Base-by-base conservation (phyloP, 2,797 vertebrate species). In the Pseudocheirus occidentalis region DNA sequence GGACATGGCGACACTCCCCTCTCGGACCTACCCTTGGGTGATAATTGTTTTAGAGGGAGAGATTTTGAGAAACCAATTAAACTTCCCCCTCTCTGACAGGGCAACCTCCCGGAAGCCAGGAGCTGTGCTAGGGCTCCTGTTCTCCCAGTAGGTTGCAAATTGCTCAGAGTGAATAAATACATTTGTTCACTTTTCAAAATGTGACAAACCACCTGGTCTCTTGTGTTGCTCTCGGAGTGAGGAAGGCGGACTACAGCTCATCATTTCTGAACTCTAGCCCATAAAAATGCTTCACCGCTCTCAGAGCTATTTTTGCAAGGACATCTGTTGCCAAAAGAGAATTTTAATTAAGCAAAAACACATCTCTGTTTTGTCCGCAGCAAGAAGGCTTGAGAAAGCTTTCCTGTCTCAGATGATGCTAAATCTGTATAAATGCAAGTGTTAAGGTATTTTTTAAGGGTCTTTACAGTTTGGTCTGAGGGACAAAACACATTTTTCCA, bases 291-390 rank as follows among this genome's bases (percentile, higher is more conserved):
- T 98, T 98, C 98, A 98, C 98, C 98, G 98, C 98, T 98, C 98
- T 98, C 97, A 96, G 97, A 98, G 98, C 98, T 98, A 98, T 98
- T 98, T 98, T 98, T 97, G 93, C 97, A 97, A 98, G 97, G 97
- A 97, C 98, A 98, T 94, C 29, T 90, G 97, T 98, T 99, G 98
- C 98, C 98, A 98, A 98, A 97, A 97, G 98, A 98, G 97, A 98
- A 98, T 98, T 97, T 98, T 98, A 98, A 98, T 98, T 98, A 98
- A 98, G 98, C 97, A 97, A 98, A 98, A 98, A 97, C 97, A 97
- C 95, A 98, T 98, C 98, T 98, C 98, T 96, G 95, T 97, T 98
- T 98, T 97, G 97, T 98, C 97, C 97, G 93, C 98, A 97, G 89
- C 97, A 97, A 95, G 98, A 97, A 98, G 97, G 96, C 97, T 97